These are phyloP conservation scores for Acinonyx jubatus DNA, from an alignment of 2,113 vertebrate genomes.

Conservation along the genomic window DNA sequence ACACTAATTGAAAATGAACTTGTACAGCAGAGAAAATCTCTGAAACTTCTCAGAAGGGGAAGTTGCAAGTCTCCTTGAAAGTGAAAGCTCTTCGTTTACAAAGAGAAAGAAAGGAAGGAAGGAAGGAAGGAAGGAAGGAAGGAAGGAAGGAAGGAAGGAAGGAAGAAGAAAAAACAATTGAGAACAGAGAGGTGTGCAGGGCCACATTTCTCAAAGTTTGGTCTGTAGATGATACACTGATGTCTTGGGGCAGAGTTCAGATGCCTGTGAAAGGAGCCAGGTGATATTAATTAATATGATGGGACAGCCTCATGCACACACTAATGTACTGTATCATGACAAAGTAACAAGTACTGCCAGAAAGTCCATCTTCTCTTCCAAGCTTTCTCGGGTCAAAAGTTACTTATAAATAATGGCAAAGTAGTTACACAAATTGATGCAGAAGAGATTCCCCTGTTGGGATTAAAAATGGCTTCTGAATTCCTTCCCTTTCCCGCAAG, in stretches of 20 bases:
- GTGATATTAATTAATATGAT: slow-evolving; percentile 46
- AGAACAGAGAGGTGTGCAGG: background rate
- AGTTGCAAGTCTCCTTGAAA: background rate
- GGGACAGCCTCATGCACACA: background rate
- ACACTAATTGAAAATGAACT: slow-evolving; percentile 79
- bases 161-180: background rate
- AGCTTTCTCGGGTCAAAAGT: background rate
- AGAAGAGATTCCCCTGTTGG: background rate
- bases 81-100: background rate
- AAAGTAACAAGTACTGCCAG: slow-evolving; percentile 52
- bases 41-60: background rate
- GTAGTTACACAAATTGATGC: background rate
- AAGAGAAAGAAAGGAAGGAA: background rate
- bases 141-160: no score
- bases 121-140: no score
- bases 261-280: background rate
- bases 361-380: background rate
- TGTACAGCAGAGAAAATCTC: slow-evolving; percentile 50
- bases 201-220: background rate
- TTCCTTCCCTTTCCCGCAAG: background rate
- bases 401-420: slow-evolving; percentile 36
- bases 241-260: background rate
- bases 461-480: background rate
- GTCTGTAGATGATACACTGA: background rate
- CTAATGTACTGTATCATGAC: background rate